Evolutionary conservation across 1,140 invertebrate species (phyloP), one percentile per base, ranked within the genome.

Genomic region (Drosophila lacteicornis): DNA sequence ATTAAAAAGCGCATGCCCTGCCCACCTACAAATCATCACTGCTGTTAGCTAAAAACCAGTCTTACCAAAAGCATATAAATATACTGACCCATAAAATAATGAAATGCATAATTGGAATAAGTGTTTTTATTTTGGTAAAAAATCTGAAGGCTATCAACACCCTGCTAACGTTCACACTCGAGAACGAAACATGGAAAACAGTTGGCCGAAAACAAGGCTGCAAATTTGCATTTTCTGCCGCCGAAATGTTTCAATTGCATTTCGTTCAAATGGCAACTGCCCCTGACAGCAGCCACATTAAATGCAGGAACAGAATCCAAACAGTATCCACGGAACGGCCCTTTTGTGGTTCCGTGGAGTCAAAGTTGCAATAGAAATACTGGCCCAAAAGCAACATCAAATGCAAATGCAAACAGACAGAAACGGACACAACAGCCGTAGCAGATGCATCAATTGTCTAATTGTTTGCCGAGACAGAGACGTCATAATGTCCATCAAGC

Each of bases 361-460:
- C 50, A 65, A 49, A 76, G 66, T 58, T 59, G 67, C 53, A 38
- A 59, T 71, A 22, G 66, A 75, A 68, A 81, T 66, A 53, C 40
- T 25, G 62, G 38, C 58, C n/a, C 68, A 83, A 74, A 80, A 47
- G 17, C 66, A 70, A 38, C 33, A 55, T 55, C 51, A 38, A 60
- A 78, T 77, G 79, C 43, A 67, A 80, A 74, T 36, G 49, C 71
- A 67, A 58, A 77, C 57, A 61, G 45, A 74, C 53, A 49, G 56
- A 27, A 36, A 53, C 46, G 61, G 65, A 45, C 63, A 74, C 58
- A 77, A 70, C 68, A 74, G 82, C 40, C 76, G 82, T 61, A 88
- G 77, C 80, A 88, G 84, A 87, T 87, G 84, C 84, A 87, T 87
- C 84, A 87, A 87, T 87, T 87, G 80, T 87, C 84, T 87, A 88